Conservation (phyloP, 2,888 invertebrate species). For the Lacanobia wlatinum region DNA sequence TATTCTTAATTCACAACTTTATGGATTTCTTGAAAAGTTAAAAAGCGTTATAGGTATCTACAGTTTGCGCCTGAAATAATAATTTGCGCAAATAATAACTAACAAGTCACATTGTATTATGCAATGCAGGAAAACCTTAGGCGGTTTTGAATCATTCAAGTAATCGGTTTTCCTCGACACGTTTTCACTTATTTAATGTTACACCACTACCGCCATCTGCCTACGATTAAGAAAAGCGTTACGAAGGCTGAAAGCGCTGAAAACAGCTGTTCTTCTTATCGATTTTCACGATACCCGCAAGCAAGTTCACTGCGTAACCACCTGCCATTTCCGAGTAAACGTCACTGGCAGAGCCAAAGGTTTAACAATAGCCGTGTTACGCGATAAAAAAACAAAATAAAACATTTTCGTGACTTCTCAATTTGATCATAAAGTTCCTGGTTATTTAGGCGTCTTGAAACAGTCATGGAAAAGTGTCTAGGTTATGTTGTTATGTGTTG, state of each 20-base stretch:
- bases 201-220: slow-evolving; percentile 73
- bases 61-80: slow-evolving; percentile 33
- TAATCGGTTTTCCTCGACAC: neutral
- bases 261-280: slow-evolving; percentile 85
- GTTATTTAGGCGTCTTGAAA: slow-evolving; percentile 37
- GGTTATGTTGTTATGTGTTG: slow-evolving; percentile 76
- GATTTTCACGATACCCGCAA: slow-evolving; percentile 81
- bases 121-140: neutral
- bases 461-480: slow-evolving; percentile 56
- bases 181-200: neutral
- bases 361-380: slow-evolving; percentile 57
- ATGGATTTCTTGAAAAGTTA: too few relatives aligned
- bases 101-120: neutral
- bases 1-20: too few relatives aligned
- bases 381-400: slow-evolving; percentile 49
- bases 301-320: slow-evolving; percentile 81
- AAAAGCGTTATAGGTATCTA: neutral
- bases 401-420: slow-evolving; percentile 35
- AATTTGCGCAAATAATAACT: slow-evolving; percentile 29
- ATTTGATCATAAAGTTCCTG: slow-evolving; percentile 33
- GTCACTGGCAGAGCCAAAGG: slow-evolving; percentile 63
- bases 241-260: slow-evolving; percentile 33
- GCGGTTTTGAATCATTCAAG: neutral
- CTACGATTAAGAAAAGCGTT: slow-evolving; percentile 16
- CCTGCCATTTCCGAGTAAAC: slow-evolving; percentile 69